Evolutionary conservation across 2,888 invertebrate species (phyloP).

Genomic region (Platycheirus albimanus): DNA sequence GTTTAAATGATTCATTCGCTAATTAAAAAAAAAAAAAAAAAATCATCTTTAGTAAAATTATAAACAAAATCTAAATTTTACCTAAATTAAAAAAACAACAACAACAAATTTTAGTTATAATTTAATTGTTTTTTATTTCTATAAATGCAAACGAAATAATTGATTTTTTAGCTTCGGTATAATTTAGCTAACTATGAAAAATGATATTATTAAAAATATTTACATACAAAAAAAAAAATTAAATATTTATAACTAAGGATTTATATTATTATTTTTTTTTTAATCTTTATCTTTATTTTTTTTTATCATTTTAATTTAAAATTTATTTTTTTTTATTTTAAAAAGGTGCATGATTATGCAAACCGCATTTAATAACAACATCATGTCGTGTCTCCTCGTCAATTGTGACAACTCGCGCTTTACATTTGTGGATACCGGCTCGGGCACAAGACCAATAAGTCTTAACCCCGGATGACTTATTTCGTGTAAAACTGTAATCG

Average conservation of each 20-base stretch:
- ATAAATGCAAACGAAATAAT: slow-evolving; percentile 42
- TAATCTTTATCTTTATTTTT: slow-evolving; percentile 32
- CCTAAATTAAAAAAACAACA: slow-evolving; percentile 16
- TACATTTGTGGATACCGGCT: slow-evolving; percentile 82
- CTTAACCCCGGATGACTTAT: slow-evolving; percentile 81
- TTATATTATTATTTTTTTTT: background rate
- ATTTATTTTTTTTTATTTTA: slow-evolving; percentile 63
- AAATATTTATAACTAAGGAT: background rate
- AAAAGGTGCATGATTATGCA: slow-evolving; percentile 82
- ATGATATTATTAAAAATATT: background rate
- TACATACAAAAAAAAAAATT: slow-evolving; percentile 20
- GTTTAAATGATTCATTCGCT: slow-evolving; percentile 32
- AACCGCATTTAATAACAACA: slow-evolving; percentile 81
- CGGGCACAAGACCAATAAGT: slow-evolving; percentile 83
- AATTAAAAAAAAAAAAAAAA: slow-evolving; percentile 59
- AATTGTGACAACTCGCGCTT: slow-evolving; percentile 82
- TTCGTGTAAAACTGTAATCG: slow-evolving; percentile 82
- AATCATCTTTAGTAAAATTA: background rate
- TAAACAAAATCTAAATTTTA: background rate
- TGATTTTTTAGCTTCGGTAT: slow-evolving; percentile 20
- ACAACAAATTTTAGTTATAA: slow-evolving; percentile 13
- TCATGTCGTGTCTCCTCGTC: slow-evolving; percentile 80
- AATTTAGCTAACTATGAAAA: slow-evolving; percentile 42
- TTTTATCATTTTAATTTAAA: slow-evolving; percentile 4
- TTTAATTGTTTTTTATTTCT: slow-evolving; percentile 44